Evolutionary conservation across 2,113 vertebrate genomes (phyloP), one percentile per base, ranked within the genome.

Genomic region (Holacanthus passer): DNA sequence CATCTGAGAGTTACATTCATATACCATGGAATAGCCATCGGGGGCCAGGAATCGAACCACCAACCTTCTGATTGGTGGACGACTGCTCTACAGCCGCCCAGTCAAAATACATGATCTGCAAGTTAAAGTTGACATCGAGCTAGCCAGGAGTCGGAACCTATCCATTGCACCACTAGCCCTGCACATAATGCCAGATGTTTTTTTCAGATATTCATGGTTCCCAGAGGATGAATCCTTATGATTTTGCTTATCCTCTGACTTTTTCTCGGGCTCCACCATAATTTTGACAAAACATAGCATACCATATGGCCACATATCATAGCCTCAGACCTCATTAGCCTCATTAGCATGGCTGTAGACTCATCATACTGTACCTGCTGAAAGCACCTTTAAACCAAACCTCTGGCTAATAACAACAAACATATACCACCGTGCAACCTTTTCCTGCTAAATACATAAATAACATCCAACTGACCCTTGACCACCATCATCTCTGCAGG

Each of bases 401-500:
- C 53, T 39, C 5, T 29, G 24, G 11, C 66, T 55, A 4, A 56
- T 10, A 47, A 22, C 7, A 76, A 32, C 45, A 4, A 22, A 52
- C 7, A 58, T 12, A 69, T 27, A 20, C 53, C 41, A 66, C 31
- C 20, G 32, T 7, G 11, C 43, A 64, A 4, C 60, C 39, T 43
- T 48, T 41, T 37, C 63, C 59, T 50, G 29, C 17, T 52, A 22
- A 73, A 35, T n/a, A 48, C 10, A 74, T 74, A 63, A 84, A 83
- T 68, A 81, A 77, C 66, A 66, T 58, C 29, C 75, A 72, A 73
- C 37, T 14, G 37, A 37, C 59, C 43, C 20, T 20, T 22, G 74
- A 75, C 60, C 73, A 60, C 67, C 73, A 27, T 53, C 77, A 81
- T 29, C 48, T 75, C 60, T 73, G 37, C 27, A 64, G 50, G 52